A percentile compares a stretch with the other conserved stretches of the same genome.
These are phyloP conservation scores for Ataeniobius toweri DNA, from an alignment of 2,797 vertebrate species.

Conservation along the genomic window DNA sequence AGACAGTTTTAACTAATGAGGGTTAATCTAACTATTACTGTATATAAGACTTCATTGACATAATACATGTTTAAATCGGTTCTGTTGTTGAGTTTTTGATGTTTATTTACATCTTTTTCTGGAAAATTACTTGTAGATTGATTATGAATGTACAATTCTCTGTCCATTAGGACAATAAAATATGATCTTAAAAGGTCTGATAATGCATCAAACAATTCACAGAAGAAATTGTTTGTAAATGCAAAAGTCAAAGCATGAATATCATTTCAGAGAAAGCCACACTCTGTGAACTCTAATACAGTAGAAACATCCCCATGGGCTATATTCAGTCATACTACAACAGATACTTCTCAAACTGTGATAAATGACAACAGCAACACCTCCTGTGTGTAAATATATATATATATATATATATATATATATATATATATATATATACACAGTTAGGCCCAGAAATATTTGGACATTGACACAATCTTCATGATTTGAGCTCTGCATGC, in stretches of 20 bases:
- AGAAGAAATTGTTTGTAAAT: background rate
- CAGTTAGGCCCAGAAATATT: too few species aligned
- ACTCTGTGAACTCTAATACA: slow-evolving; percentile 8
- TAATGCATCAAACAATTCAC: background rate
- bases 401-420: too few species aligned
- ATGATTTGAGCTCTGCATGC: too few species aligned
- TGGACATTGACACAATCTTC: too few species aligned
- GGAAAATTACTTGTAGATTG: background rate
- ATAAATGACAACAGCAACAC: background rate
- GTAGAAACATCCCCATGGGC: background rate
- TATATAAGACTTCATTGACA: background rate
- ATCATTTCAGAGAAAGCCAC: background rate
- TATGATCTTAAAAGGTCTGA: background rate
- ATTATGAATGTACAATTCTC: background rate
- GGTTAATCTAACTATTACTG: background rate
- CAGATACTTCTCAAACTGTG: background rate
- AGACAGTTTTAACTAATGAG: background rate
- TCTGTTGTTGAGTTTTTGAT: background rate
- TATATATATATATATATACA: too few species aligned
- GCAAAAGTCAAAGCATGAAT: background rate
- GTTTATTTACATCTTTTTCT: background rate
- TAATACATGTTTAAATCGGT: background rate
- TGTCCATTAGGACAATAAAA: background rate
- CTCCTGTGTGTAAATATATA: slow-evolving; percentile 1
- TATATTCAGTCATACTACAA: slow-evolving; percentile 2